phyloP scores from a whole-genome alignment of 2,888 invertebrate genomes.

The Anaspis maculata region DNA sequence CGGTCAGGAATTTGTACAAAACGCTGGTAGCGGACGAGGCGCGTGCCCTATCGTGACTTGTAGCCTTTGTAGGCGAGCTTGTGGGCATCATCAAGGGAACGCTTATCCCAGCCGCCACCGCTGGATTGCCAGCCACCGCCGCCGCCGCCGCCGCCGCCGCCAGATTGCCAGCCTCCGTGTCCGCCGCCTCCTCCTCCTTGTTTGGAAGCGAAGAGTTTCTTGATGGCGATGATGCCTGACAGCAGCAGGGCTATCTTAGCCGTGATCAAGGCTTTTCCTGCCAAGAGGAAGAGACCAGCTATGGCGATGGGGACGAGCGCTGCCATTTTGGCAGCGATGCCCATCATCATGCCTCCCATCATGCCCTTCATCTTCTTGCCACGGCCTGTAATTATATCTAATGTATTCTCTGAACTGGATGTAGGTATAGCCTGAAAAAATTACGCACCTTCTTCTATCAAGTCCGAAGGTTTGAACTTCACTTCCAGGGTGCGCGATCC shows the following conservation, averaged over 20 bases:
- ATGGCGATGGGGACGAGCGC: slow-evolving; percentile 73
- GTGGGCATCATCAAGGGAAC: slow-evolving; percentile 53
- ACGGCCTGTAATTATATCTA: slow-evolving; percentile 38
- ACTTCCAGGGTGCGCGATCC: slow-evolving; percentile 70
- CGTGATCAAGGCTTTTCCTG: slow-evolving; percentile 77
- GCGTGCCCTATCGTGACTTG: slow-evolving; percentile 36
- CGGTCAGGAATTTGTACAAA: slow-evolving; percentile 27
- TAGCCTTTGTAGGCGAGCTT: slow-evolving; percentile 67
- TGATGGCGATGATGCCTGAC: slow-evolving; percentile 72
- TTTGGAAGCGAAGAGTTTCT: slow-evolving; percentile 65
- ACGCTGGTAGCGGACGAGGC: slow-evolving; percentile 5
- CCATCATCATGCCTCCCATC: slow-evolving; percentile 90
- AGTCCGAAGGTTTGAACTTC: slow-evolving; percentile 46
- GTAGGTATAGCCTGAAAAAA: slow-evolving; percentile 5
- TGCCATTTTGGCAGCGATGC: slow-evolving; percentile 75
- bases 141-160: slow-evolving; percentile 34
- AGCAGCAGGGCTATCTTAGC: slow-evolving; percentile 73
- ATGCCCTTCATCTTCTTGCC: slow-evolving; percentile 79
- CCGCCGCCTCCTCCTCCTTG: slow-evolving; percentile 46
- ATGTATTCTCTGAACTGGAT: slow-evolving; percentile 3
- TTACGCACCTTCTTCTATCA: slow-evolving; percentile 14
- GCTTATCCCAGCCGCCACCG: slow-evolving; percentile 55
- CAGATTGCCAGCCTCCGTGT: slow-evolving; percentile 28
- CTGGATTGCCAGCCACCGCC: slow-evolving; percentile 44
- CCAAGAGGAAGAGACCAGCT: slow-evolving; percentile 70